These are phyloP conservation scores for Nothocercus nigrocapillus DNA, from an alignment of 2,113 vertebrate species.

Conservation along the genomic window DNA sequence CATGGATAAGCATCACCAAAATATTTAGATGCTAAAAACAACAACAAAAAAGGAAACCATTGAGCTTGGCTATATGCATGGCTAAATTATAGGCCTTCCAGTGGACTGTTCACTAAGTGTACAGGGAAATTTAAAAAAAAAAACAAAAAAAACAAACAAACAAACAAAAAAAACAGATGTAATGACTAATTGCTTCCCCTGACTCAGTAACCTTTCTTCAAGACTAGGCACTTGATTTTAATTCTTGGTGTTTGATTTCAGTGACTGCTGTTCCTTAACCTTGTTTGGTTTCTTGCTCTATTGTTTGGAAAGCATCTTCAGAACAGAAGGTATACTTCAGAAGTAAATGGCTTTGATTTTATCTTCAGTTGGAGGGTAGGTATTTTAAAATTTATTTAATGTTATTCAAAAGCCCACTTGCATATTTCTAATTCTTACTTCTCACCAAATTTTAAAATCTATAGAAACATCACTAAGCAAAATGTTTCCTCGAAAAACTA, in stretches of 20 bases:
- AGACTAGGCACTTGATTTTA: not conserved
- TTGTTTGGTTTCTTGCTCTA: not conserved
- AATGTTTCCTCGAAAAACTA: not conserved
- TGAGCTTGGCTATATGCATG: not conserved
- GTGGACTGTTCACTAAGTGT: accelerated
- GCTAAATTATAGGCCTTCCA: not conserved
- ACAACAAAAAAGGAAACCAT: not conserved
- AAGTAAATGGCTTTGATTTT: not conserved
- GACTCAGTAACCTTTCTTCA: not conserved
- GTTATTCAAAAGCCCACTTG: not conserved
- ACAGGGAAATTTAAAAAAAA: accelerated
- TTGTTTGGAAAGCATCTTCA: not conserved
- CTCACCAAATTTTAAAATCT: not conserved
- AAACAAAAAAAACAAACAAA: too few species aligned
- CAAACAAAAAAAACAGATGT: too few species aligned
- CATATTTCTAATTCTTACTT: not conserved
- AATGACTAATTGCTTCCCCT: not conserved
- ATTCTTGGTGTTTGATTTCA: not conserved
- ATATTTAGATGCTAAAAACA: not conserved
- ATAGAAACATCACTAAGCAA: not conserved
- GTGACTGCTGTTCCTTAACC: not conserved
- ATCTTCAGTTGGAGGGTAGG: not conserved
- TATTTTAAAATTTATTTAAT: not conserved
- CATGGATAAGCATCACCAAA: not conserved
- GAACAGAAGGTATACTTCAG: not conserved